Evolutionary conservation across 1,140 invertebrate species (phyloP).

Genomic region (Triops cancriformis): DNA sequence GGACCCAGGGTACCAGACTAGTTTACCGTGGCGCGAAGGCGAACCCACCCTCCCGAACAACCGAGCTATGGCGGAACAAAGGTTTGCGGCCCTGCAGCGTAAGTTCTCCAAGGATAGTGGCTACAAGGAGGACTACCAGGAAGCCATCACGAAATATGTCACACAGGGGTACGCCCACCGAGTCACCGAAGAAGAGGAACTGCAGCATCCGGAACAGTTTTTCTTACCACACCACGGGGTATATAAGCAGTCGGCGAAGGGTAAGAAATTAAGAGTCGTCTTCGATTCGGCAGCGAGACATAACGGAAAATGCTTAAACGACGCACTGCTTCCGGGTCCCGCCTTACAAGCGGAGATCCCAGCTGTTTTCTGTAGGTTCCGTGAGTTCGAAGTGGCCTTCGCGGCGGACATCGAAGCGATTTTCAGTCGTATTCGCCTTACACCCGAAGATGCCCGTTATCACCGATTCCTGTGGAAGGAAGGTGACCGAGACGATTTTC

Average conservation of each 20-base stretch:
- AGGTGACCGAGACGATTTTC: no score
- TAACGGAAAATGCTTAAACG: conserved; percentile 19
- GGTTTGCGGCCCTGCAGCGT: background rate
- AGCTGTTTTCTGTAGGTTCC: conserved; percentile 1
- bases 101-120: no score
- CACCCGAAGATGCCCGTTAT: no score
- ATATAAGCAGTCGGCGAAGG: conserved; percentile 13
- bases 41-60: conserved; percentile 17
- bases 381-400: conserved; percentile 14
- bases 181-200: background rate
- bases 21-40: background rate
- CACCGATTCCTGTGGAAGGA: no score
- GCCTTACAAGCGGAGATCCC: background rate
- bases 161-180: background rate
- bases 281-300: conserved; percentile 20
- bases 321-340: no score
- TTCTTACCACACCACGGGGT: conserved; percentile 20
- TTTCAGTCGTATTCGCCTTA: no score
- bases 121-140: no score
- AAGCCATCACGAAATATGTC: conserved; percentile 11
- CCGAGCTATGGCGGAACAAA: conserved; percentile 16
- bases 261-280: background rate
- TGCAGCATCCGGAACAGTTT: background rate
- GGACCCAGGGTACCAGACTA: background rate
- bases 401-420: conserved; percentile 18